A percentile compares a stretch with the other conserved stretches of the same genome.
phyloP scores from a whole-genome alignment of 2,797 vertebrate genomes.

The Nannoperca obscura region DNA sequence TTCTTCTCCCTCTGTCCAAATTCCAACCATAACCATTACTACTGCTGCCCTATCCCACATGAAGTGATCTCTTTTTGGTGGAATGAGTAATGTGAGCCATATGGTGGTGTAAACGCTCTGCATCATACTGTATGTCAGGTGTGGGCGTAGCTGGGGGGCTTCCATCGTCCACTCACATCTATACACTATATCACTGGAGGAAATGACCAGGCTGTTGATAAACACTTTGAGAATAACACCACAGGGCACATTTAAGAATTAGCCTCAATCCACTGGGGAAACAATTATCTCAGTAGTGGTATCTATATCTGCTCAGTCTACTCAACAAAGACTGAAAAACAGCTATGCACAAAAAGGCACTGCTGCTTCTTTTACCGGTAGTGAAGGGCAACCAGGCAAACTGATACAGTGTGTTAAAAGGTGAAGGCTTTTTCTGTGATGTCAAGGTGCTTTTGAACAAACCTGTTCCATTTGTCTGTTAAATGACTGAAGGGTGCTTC shows the following conservation, averaged over 20 bases:
- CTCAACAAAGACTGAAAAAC: conserved; percentile 13
- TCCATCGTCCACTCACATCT: conserved; percentile 59
- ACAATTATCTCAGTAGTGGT: conserved; percentile 23
- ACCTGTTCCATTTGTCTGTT: conserved; percentile 57
- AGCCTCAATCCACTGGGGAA: conserved; percentile 16
- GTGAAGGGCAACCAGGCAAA: conserved; percentile 37
- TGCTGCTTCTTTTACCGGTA: neutral
- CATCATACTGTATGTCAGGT: conserved; percentile 70
- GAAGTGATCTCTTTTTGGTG: conserved; percentile 57
- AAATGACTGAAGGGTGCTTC: conserved; percentile 64
- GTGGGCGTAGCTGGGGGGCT: conserved; percentile 55
- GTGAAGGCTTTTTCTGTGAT: conserved; percentile 53
- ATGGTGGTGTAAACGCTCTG: conserved; percentile 61
- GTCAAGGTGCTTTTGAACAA: conserved; percentile 60
- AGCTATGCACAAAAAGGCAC: conserved; percentile 4
- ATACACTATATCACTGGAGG: conserved; percentile 70
- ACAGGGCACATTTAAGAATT: conserved; percentile 43
- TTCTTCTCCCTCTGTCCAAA: conserved; percentile 13
- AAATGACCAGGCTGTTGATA: conserved; percentile 67
- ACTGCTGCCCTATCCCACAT: conserved; percentile 60
- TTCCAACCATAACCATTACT: conserved; percentile 16
- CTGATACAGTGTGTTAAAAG: conserved; percentile 40
- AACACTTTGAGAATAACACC: conserved; percentile 54
- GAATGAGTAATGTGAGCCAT: conserved; percentile 68
- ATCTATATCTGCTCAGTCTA: conserved; percentile 37